Conservation (phyloP, 2,113 vertebrate genomes). For the Notarius quadriscutis region DNA sequence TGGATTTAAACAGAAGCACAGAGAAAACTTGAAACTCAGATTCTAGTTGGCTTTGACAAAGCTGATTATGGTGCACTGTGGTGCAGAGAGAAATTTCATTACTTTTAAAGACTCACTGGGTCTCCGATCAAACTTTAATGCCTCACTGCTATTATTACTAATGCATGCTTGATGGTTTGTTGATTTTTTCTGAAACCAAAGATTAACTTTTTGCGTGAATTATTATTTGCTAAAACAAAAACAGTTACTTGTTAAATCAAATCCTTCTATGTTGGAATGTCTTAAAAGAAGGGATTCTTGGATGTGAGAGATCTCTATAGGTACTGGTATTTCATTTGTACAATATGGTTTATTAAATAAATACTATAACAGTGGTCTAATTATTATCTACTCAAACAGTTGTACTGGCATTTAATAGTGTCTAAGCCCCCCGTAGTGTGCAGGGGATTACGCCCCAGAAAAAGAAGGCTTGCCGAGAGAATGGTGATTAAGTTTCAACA, state of each 20-base stretch:
- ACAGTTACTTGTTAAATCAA: neutral
- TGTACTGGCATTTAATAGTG: conserved; percentile 40
- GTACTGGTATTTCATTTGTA: neutral
- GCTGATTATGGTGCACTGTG: conserved; percentile 6
- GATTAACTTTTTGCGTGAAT: neutral
- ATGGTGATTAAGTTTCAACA: conserved; percentile 74
- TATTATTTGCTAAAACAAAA: neutral
- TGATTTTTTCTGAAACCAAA: neutral
- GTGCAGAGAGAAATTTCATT: conserved; percentile 20
- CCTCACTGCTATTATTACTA: conserved; percentile 3
- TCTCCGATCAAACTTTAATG: conserved; percentile 18
- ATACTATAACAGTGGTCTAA: conserved; percentile 23
- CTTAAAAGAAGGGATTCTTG: neutral
- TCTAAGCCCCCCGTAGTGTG: conserved; percentile 43
- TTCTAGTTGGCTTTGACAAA: conserved; percentile 4
- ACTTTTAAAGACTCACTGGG: conserved; percentile 1
- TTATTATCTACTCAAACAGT: conserved; percentile 22
- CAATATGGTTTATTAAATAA: neutral
- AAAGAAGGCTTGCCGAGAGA: conserved; percentile 62
- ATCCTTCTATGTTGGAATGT: neutral
- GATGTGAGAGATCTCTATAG: no score
- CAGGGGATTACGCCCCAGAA: conserved; percentile 59
- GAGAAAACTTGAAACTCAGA: neutral
- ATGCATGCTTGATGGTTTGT: conserved; percentile 9
- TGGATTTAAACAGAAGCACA: neutral